Evolutionary conservation across 92 coral and sea anemone genomes (phyloP).

Genomic region (Anthopleura xanthogrammica): DNA sequence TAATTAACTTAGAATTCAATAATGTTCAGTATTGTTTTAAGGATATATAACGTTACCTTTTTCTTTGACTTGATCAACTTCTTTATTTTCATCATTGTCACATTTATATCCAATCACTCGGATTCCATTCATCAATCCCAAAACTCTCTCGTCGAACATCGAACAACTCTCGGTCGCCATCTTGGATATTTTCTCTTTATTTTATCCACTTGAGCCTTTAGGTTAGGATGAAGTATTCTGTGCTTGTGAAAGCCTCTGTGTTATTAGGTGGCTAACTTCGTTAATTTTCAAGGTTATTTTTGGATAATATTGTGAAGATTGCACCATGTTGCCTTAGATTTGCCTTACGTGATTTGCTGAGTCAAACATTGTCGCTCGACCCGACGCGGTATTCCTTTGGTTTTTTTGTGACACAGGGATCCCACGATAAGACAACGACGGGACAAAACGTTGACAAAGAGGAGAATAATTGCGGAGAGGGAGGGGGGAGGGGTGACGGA

Average conservation of each 20-base stretch:
- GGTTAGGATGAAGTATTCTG: neutral
- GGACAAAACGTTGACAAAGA: no score
- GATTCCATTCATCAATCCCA: slow-evolving; percentile 3
- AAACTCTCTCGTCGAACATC: slow-evolving; percentile 37
- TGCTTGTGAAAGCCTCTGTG: neutral
- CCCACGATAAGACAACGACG: neutral
- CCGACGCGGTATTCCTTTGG: slow-evolving; percentile 18
- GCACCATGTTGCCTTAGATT: neutral
- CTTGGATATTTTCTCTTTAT: slow-evolving; percentile 1
- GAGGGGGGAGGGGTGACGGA: no score
- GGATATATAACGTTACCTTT: neutral
- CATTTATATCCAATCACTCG: slow-evolving; percentile 27
- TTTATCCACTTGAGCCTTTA: neutral
- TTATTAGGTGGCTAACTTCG: neutral
- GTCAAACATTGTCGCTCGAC: neutral
- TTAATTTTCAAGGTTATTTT: neutral
- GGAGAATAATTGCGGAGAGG: no score
- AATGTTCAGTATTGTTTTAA: neutral
- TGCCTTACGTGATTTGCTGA: neutral
- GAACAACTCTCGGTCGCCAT: slow-evolving; percentile 34
- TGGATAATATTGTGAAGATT: neutral
- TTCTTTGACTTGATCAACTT: neutral
- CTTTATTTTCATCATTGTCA: neutral
- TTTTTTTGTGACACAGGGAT: slow-evolving; percentile 12
- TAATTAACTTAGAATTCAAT: no score